Evolutionary conservation across 2,888 invertebrate genomes (phyloP), one percentile per base, ranked within the genome.

Genomic region (Phytoseiulus persimilis): DNA sequence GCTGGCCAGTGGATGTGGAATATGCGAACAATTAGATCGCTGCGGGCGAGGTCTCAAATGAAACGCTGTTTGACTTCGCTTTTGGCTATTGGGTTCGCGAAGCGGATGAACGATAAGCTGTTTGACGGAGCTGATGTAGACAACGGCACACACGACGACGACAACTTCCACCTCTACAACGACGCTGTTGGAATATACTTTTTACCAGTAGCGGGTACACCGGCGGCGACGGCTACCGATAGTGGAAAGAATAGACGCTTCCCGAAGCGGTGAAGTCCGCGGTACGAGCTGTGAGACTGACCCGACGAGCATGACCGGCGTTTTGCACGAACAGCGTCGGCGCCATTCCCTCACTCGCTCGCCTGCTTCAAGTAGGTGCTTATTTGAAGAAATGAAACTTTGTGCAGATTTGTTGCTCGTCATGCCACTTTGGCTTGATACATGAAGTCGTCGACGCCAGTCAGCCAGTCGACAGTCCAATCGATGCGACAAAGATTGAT

Each of bases 401-500:
- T 28, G 65, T 28, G 5, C 65, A 65, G 65, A 65, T 65, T 65
- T 65, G 18, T 23, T 28, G 18, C 18, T 65, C 65, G 65, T 65
- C 65, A 65, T 28, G 65, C 65, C 65, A 65, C 28, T 65, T 65
- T 65, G 28, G 65, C 65, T 65, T 28, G 65, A 65, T 65, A 65
- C 65, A 65, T 23, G 65, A 65, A 28, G 65, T 65, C 14, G 65
- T 23, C 65, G 11, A 14, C 65, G 65, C 18, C 65, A 23, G 65
- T 18, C 65, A 65, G 65, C 18, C 65, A 65, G 65, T 65, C 65
- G 65, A 65, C 65, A 65, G 65, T 65, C 65, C 65, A 65, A 65
- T 65, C 65, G 65, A 65, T 65, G 65, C 65, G 65, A 65, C 65
- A 65, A 65, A 65, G 65, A 65, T 65, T 65, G 65, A 65, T 65